Evolutionary conservation across 2,113 vertebrate genomes (phyloP), one percentile per base, ranked within the genome.

Genomic region (Callipepla squamata): DNA sequence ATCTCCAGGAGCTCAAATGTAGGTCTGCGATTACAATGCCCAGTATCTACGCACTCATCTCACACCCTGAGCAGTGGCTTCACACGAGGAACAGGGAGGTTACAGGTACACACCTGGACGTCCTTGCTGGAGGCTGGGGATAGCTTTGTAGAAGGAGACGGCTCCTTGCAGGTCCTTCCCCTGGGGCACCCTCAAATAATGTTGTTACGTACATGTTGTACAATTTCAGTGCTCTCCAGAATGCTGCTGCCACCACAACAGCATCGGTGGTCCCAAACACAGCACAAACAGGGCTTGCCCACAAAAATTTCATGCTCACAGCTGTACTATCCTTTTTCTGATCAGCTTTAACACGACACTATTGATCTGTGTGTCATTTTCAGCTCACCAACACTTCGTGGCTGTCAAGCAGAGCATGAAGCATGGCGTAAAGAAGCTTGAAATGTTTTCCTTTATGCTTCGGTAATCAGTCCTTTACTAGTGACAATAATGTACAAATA

Each of bases 21-120:
- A 16, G 57, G 25, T 13, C 26, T n/a, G 10, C 17, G 23, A 3
- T 9, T 20, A 10, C 30, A 44, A 20, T 3, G 6, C 19, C 20
- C 32, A 12, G 8, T 3, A 15, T 4, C 36, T 16, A 6, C 21
- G 25, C 6, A 4, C 5, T 13, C 26, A 21, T 16, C 5, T 6
- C 23, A 7, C 6, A 26, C 22, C 13, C 62, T 6, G 23, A 21
- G 34, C 2, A 20, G 26, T 5, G 28, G 53, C 42, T 58, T 38
- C 6, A 2, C 7, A 9, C 13, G 20, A 58, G 38, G 7, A 34
- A 26, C 23, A 25, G 6, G 17, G 9, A 26, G 55, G 30, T 32
- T 6, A 4, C 23, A 22, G n/a, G 26, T 18, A 30, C 23, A 4
- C 0, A 0, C 32, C 10, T 3, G 26, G 25, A 17, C 5, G 3